Percentiles rank a stretch among this genome's conserved stretches.
phyloP scores from a whole-genome alignment of 2,888 invertebrate genomes.

The Nasonia oneida region DNA sequence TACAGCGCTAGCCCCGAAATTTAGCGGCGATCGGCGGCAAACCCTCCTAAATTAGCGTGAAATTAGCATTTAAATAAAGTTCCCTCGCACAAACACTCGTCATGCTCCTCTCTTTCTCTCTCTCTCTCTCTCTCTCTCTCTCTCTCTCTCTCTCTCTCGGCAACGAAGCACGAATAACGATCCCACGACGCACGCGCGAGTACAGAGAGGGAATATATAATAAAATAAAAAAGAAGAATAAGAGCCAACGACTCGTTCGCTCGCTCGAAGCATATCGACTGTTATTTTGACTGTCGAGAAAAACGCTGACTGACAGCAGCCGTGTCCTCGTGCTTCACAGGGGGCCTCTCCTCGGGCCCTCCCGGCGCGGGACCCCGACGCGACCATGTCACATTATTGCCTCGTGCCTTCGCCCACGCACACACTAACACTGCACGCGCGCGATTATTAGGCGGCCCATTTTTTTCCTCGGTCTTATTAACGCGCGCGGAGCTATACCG shows the following conservation, averaged over 20 bases:
- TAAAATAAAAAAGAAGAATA: background rate
- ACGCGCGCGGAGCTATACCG: background rate
- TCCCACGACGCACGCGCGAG: background rate
- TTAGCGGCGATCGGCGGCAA: slow-evolving; percentile 16
- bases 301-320: slow-evolving; percentile 19
- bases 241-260: background rate
- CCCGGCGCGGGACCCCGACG: slow-evolving; percentile 78
- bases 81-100: background rate
- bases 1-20: slow-evolving; percentile 26
- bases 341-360: slow-evolving; percentile 75
- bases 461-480: slow-evolving; percentile 48
- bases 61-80: slow-evolving; percentile 55
- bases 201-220: background rate
- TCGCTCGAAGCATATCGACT: background rate
- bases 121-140: background rate
- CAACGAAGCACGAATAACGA: background rate
- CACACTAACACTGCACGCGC: background rate
- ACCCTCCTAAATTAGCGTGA: background rate
- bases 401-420: slow-evolving; percentile 35
- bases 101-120: background rate
- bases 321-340: slow-evolving; percentile 75
- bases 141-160: background rate
- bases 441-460: slow-evolving; percentile 48
- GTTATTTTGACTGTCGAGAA: slow-evolving; percentile 10
- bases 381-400: slow-evolving; percentile 78